Conservation (phyloP, 2,113 vertebrate species). For the Porphyrio hochstetteri region DNA sequence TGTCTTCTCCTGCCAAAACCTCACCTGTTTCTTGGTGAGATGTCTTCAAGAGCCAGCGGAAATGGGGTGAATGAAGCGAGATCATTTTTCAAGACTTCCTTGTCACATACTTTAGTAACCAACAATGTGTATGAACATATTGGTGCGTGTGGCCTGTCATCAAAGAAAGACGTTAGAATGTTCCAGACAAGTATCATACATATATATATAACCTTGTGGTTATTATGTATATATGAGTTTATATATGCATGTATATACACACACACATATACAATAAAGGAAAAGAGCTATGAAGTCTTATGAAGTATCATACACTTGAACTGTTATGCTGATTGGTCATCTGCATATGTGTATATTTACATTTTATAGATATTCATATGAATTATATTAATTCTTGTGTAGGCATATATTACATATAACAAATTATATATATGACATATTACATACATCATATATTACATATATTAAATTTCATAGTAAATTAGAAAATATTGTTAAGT, state of each 20-base stretch:
- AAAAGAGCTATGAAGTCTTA: background rate
- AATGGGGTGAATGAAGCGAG: background rate
- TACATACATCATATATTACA: background rate
- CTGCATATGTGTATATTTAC: background rate
- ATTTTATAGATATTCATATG: background rate
- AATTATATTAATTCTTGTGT: background rate
- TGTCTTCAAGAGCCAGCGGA: background rate
- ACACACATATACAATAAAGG: background rate
- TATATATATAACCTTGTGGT: background rate
- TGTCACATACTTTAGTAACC: background rate
- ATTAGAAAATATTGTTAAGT: background rate
- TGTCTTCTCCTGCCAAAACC: background rate
- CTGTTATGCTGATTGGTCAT: background rate
- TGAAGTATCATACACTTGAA: background rate
- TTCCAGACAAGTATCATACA: background rate
- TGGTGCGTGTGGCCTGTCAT: background rate
- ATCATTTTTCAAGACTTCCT: background rate
- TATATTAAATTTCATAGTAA: background rate
- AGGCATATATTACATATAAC: background rate
- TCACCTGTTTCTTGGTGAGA: background rate
- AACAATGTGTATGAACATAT: background rate
- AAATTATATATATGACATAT: background rate
- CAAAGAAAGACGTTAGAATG: background rate
- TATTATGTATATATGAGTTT: background rate
- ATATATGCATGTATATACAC: background rate